Evolutionary conservation across 2,888 invertebrate genomes (phyloP), one percentile per base, ranked within the genome.

Genomic region (Nomada fucata): DNA sequence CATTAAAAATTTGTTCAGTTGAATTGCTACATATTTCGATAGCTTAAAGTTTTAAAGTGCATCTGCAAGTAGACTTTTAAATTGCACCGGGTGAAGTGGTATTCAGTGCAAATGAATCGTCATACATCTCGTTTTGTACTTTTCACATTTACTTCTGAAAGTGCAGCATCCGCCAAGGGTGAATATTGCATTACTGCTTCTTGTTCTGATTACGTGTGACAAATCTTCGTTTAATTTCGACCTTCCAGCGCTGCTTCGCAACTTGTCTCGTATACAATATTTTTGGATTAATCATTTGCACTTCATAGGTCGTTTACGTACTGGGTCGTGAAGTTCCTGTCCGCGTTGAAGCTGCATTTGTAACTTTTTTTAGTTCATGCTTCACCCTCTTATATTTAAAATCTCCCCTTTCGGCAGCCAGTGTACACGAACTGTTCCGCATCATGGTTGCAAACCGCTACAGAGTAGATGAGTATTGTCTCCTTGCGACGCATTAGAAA

Each of bases 401-500:
- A 47, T 53, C 18, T 15, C 44, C 10, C 23, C 29, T 65, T 20
- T 15, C 20, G 36, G 29, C 65, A n/a, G 29, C 13, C 29, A 13
- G 10, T n/a, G 52, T 67, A 15, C 20, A 67, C 52, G 29, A 10
- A 20, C 20, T 10, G 53, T 68, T 36, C 1, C 53, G 68, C 42
- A 18, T 52, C 55, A 4, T 36, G 18, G 20, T 52, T 20, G 15
- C 20, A 52, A 65, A 65, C 29, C 29, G 4, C n/a, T n/a, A n/a
- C 15, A 15, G 26, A 29, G 29, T 2, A n/a, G 9, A 29, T 23
- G 53, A 23, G 55, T 42, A 42, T 68, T 70, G 50, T 47, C 57
- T 60, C 60, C 50, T 50, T 50, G 60, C 50, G 36, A 36, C 47
- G 70, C 70, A 52, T 70, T 70, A 70, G 70, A 60, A 70, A 70